Conservation (phyloP, 1,140 invertebrate genomes). For the Psix sp. region DNA sequence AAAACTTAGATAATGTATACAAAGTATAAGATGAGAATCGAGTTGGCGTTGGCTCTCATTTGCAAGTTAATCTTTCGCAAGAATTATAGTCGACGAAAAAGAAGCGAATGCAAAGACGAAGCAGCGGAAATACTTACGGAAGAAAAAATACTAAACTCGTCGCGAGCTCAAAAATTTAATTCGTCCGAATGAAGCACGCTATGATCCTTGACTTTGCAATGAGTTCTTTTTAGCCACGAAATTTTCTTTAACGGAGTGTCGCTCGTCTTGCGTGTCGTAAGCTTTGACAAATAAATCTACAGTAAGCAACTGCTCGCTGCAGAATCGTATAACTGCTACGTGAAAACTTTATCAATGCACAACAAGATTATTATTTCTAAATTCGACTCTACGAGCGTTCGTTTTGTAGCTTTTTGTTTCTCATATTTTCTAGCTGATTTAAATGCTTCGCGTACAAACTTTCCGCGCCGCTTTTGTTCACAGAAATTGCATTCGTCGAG, state of each 20-base stretch:
- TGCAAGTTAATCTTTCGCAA: slow-evolving; percentile 53
- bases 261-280: too few relatives aligned
- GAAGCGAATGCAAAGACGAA: slow-evolving; percentile 7
- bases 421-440: slow-evolving; percentile 16
- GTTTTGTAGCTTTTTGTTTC: slow-evolving; percentile 3
- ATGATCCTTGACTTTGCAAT: slow-evolving; percentile 53
- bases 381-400: slow-evolving; percentile 4
- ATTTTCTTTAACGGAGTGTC: slow-evolving; percentile 38
- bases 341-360: slow-evolving; percentile 47
- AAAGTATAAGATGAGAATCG: slow-evolving; percentile 52
- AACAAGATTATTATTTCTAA: slow-evolving; percentile 40
- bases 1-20: slow-evolving; percentile 54
- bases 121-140: neutral
- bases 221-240: slow-evolving; percentile 40
- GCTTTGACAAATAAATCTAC: slow-evolving; percentile 53
- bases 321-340: slow-evolving; percentile 45
- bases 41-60: slow-evolving; percentile 44
- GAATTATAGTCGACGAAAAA: slow-evolving; percentile 34
- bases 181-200: slow-evolving; percentile 44
- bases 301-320: slow-evolving; percentile 18
- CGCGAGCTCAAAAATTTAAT: slow-evolving; percentile 52
- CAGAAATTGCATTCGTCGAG: slow-evolving; percentile 26
- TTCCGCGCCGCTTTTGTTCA: slow-evolving; percentile 28
- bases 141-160: slow-evolving; percentile 29
- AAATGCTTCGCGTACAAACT: slow-evolving; percentile 35